Evolutionary conservation across 2,113 vertebrate genomes (phyloP).

Genomic region (Centropristis striata): DNA sequence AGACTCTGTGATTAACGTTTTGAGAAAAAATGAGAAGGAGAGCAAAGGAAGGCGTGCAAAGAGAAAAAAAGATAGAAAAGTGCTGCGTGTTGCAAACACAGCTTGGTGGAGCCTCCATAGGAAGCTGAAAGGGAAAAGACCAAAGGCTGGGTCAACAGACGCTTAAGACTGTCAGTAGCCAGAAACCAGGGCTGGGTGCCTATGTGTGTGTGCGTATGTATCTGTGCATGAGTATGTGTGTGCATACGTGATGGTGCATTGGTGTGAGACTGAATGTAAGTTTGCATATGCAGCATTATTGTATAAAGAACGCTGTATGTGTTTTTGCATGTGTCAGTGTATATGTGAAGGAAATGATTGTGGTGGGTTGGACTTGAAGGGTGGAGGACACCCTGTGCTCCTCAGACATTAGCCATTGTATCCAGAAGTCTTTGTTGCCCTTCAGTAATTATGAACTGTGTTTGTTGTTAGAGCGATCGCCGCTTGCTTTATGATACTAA

Average conservation of each 20-base stretch:
- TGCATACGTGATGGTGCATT: constrained; percentile 5
- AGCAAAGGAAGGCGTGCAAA: background rate
- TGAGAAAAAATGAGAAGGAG: background rate
- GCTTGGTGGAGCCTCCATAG: constrained; percentile 64
- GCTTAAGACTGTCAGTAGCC: constrained; percentile 49
- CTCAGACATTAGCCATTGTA: constrained; percentile 70
- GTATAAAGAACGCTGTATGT: background rate
- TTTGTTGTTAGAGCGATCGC: constrained; percentile 63
- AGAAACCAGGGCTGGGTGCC: constrained; percentile 13
- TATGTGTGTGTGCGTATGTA: constrained; percentile 20
- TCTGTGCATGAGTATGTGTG: background rate
- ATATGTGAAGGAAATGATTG: constrained; percentile 36
- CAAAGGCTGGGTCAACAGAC: constrained; percentile 79
- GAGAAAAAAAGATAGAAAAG: constrained; percentile 20
- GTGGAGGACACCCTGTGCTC: constrained; percentile 58
- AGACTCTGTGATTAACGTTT: background rate
- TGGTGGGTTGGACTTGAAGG: constrained; percentile 33
- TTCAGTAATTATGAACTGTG: constrained; percentile 60
- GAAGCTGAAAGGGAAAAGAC: constrained; percentile 75
- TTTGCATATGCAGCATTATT: background rate
- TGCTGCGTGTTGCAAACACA: constrained; percentile 49
- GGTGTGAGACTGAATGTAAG: background rate
- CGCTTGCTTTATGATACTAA: constrained; percentile 42
- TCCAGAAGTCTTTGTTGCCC: constrained; percentile 66
- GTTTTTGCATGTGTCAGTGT: constrained; percentile 29